phyloP scores from a whole-genome alignment of 2,888 invertebrate genomes.

The Patella depressa region DNA sequence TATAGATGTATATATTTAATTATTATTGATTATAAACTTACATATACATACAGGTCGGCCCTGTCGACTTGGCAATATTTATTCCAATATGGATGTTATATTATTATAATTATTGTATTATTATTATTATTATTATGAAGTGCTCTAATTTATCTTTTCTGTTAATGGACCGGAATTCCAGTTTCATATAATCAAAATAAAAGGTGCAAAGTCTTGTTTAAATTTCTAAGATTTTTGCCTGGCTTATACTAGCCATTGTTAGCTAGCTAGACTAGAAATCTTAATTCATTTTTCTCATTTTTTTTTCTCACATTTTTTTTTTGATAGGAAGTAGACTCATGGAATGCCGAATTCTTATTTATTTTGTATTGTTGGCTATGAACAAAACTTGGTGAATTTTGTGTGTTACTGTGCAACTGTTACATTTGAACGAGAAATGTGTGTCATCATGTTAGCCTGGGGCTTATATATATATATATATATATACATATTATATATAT shows the following conservation, averaged over 20 bases:
- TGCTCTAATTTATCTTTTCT: neutral
- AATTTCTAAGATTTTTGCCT: no score
- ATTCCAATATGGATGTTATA: neutral
- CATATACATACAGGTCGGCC: neutral
- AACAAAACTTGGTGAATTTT: no score
- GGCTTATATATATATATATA: no score
- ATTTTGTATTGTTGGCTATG: no score
- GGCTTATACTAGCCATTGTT: no score
- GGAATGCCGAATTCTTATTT: no score
- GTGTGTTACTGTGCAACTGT: no score
- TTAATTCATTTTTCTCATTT: neutral
- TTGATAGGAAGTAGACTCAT: neutral
- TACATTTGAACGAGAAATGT: no score
- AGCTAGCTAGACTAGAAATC: neutral
- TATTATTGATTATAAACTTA: neutral
- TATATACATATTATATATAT: no score
- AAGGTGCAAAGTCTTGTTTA: neutral
- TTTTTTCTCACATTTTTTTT: neutral
- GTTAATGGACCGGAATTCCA: neutral
- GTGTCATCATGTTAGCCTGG: no score
- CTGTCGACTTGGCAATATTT: neutral
- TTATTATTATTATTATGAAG: constrained; percentile 10
- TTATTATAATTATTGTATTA: neutral
- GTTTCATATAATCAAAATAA: neutral
- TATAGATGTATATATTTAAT: constrained; percentile 10